These are phyloP conservation scores for Anastrepha obliqua DNA, from an alignment of 1,140 invertebrate genomes.

Conservation along the genomic window DNA sequence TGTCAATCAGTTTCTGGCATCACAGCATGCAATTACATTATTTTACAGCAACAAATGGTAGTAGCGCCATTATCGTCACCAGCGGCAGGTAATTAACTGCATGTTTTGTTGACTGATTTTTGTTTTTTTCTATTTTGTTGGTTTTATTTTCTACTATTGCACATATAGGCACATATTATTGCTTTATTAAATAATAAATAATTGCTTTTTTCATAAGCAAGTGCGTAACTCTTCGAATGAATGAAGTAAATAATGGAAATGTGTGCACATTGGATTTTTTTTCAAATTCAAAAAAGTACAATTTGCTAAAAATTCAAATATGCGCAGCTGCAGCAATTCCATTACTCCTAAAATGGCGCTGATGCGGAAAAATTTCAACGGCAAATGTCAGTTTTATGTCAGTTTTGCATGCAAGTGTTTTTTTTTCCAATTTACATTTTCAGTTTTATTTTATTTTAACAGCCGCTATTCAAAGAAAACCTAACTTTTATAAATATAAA, in stretches of 20 bases:
- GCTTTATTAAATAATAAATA: neutral
- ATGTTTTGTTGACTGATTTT: too few relatives aligned
- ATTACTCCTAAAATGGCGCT: slow-evolving; percentile 4
- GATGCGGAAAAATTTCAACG: neutral
- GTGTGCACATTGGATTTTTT: neutral
- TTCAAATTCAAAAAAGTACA: neutral
- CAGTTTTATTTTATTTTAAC: too few relatives aligned
- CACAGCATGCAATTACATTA: slow-evolving; percentile 34
- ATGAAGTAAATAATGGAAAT: neutral
- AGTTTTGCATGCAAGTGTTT: neutral
- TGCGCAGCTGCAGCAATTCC: neutral
- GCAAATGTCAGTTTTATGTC: neutral
- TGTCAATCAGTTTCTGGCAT: slow-evolving; percentile 38
- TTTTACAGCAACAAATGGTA: slow-evolving; percentile 11
- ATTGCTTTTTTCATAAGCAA: too few relatives aligned
- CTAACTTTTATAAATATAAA: too few relatives aligned
- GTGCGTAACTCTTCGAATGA: too few relatives aligned
- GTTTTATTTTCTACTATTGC: too few relatives aligned
- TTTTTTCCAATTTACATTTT: too few relatives aligned
- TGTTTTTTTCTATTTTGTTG: neutral
- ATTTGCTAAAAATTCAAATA: neutral
- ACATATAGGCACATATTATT: neutral
- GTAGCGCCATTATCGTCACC: neutral
- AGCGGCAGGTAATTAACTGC: too few relatives aligned
- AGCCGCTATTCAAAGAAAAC: too few relatives aligned